These are phyloP conservation scores for Lucinisca nassula DNA, from an alignment of 2,888 invertebrate species.

Conservation along the genomic window DNA sequence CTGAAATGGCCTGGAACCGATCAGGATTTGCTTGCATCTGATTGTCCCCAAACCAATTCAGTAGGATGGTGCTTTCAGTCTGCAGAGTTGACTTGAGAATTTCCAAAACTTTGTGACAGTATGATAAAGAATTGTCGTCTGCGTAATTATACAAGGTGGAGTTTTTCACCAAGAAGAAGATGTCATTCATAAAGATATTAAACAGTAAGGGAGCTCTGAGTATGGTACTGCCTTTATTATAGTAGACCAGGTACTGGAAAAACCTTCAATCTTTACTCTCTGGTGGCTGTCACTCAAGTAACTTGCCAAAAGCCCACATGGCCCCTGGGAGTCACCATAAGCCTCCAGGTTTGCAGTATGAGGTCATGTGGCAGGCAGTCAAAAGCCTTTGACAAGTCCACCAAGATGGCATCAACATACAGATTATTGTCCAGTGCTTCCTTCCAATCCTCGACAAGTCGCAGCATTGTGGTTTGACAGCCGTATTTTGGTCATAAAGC, in stretches of 20 bases:
- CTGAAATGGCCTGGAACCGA: background rate
- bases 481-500: conserved; percentile 20
- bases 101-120: background rate
- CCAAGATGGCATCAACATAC: background rate
- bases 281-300: background rate
- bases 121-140: conserved; percentile 8
- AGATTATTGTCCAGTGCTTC: background rate
- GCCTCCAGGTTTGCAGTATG: background rate
- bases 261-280: background rate
- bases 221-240: conserved; percentile 39
- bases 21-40: background rate
- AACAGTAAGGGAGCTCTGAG: conserved; percentile 18
- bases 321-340: background rate
- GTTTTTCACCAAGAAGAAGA: background rate
- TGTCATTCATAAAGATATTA: conserved; percentile 16
- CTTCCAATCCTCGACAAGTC: background rate
- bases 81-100: background rate
- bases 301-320: background rate
- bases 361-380: background rate
- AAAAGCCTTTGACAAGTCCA: background rate
- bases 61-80: background rate
- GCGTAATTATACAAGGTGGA: background rate
- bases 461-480: conserved; percentile 26
- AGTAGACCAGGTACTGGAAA: conserved; percentile 19
- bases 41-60: background rate